phyloP scores from a whole-genome alignment of 2,888 invertebrate species.

The Stomorhina lunata region DNA sequence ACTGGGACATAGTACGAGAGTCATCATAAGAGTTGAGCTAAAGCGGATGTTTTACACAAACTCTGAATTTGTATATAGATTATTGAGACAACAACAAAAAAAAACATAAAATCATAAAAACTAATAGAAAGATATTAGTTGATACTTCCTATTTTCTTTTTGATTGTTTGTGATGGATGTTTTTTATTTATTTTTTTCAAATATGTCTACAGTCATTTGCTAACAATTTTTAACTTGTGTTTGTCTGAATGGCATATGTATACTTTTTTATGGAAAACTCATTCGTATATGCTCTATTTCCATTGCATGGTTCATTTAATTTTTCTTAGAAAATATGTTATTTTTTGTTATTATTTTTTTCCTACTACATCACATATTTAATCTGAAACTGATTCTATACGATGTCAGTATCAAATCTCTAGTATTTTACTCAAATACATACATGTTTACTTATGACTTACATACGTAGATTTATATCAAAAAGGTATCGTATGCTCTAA shows the following conservation, averaged over 20 bases:
- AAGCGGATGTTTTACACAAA: conserved; percentile 65
- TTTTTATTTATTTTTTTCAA: conserved; percentile 3
- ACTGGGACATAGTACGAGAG: conserved; percentile 53
- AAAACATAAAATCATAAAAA: background rate
- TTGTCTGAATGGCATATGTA: background rate
- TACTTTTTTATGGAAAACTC: background rate
- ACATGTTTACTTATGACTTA: background rate
- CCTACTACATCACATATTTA: conserved; percentile 33
- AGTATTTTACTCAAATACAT: background rate
- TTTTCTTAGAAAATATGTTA: background rate
- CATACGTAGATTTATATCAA: conserved; percentile 1
- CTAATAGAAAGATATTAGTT: background rate
- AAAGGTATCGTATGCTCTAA: conserved; percentile 13
- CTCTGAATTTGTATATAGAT: conserved; percentile 47
- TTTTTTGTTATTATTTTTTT: conserved; percentile 25
- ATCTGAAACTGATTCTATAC: conserved; percentile 43
- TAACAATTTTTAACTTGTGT: background rate
- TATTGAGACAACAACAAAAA: background rate
- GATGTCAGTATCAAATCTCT: conserved; percentile 47
- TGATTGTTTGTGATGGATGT: conserved; percentile 7
- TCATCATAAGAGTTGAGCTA: conserved; percentile 3
- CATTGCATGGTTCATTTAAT: conserved; percentile 55
- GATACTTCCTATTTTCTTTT: conserved; percentile 11
- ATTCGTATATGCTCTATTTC: conserved; percentile 16
- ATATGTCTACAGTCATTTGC: conserved; percentile 8